Evolutionary conservation across 30 jellyfish, hydroid and myxozoan genomes (phyloP).

Genomic region (Cassiopea andromeda): DNA sequence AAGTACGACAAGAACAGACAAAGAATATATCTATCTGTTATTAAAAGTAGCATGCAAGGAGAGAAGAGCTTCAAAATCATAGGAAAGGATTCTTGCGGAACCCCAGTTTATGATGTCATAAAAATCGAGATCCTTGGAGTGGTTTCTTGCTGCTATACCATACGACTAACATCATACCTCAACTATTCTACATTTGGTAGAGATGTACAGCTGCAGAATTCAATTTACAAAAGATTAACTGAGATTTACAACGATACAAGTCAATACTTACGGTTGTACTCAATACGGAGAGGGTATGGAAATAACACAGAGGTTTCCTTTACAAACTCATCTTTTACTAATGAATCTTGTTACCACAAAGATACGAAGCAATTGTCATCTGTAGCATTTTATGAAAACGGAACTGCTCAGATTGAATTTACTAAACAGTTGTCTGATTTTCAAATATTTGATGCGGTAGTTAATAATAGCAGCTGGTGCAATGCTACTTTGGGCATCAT

Average conservation of each 20-base stretch:
- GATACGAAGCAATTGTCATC: conserved; percentile 14
- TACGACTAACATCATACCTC: not conserved
- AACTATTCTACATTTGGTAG: not conserved
- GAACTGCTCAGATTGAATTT: conserved; percentile 27
- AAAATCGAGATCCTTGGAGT: conserved; percentile 34
- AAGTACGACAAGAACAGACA: conserved; percentile 13
- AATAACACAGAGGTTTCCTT: conserved; percentile 1
- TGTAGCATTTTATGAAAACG: conserved; percentile 23
- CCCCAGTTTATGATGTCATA: conserved; percentile 51
- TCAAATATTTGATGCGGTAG: conserved; percentile 27
- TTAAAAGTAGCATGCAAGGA: not conserved
- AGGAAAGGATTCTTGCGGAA: conserved; percentile 76
- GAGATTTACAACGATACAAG: conserved; percentile 34
- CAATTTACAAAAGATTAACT: conserved; percentile 14
- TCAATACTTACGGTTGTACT: conserved; percentile 18
- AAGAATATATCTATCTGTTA: conserved; percentile 31
- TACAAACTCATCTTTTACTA: conserved; percentile 46
- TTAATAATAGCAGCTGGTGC: conserved; percentile 31
- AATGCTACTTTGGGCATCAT: conserved; percentile 19
- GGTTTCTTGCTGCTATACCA: conserved; percentile 65
- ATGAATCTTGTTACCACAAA: conserved; percentile 30
- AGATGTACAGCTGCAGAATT: conserved; percentile 10
- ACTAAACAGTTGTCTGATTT: conserved; percentile 6
- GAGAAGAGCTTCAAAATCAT: conserved; percentile 33
- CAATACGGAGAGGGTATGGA: not conserved